phyloP scores from a whole-genome alignment of 2,797 vertebrate species.

The Enteromius paludinosus region DNA sequence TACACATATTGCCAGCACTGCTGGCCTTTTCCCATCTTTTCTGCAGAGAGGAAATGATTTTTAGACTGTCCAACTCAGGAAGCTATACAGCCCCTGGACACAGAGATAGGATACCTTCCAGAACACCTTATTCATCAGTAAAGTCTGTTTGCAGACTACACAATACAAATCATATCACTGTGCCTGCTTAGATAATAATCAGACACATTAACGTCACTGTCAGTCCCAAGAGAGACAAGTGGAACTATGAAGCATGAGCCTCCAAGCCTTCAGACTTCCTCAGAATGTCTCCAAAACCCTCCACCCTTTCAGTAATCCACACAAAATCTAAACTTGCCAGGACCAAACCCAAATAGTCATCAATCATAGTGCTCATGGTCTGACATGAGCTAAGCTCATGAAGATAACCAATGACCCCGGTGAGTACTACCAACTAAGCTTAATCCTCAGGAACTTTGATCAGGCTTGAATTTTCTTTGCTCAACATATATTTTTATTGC shows the following conservation, averaged over 20 bases:
- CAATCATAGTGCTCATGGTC: constrained; percentile 51
- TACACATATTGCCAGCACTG: too few species aligned
- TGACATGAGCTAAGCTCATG: constrained; percentile 67
- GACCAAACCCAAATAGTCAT: constrained; percentile 49
- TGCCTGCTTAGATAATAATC: constrained; percentile 8
- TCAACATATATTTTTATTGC: background rate
- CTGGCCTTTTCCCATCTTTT: constrained; percentile 9
- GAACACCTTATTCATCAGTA: constrained; percentile 16
- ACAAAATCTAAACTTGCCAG: constrained; percentile 54
- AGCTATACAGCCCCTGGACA: constrained; percentile 21
- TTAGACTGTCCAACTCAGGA: constrained; percentile 11
- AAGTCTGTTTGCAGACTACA: background rate
- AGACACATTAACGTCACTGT: constrained; percentile 9
- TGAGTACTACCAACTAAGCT: background rate
- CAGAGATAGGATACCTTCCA: constrained; percentile 23
- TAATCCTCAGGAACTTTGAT: background rate
- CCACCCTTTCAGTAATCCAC: constrained; percentile 30
- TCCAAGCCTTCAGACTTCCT: constrained; percentile 37
- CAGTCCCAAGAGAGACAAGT: constrained; percentile 28
- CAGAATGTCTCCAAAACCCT: constrained; percentile 17
- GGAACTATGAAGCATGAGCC: constrained; percentile 22
- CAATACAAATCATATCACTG: constrained; percentile 6
- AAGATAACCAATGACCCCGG: constrained; percentile 11
- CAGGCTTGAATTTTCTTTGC: background rate
- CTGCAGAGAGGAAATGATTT: constrained; percentile 6